Evolutionary conservation across 2,113 vertebrate species (phyloP).

Genomic region (Eulemur macaco): DNA sequence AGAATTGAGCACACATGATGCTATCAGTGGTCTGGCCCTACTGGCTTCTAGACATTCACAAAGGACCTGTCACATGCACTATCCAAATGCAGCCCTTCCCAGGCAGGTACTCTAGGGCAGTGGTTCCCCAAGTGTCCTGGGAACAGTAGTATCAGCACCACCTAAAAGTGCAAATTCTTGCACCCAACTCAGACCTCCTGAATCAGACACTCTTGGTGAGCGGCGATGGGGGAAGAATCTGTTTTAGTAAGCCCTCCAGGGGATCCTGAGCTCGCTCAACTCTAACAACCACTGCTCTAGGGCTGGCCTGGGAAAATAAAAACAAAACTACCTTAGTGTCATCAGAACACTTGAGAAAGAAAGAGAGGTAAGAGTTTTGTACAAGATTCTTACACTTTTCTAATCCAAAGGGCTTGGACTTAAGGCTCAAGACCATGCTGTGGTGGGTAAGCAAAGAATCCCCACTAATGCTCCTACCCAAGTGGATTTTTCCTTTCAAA

Average conservation of each 20-base stretch:
- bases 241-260: neutral
- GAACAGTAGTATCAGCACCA: neutral
- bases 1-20: neutral
- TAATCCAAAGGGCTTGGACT: neutral
- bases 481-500: neutral
- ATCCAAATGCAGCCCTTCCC: neutral
- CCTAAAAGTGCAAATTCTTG: neutral
- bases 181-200: neutral
- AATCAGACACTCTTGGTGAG: neutral
- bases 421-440: neutral
- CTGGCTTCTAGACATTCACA: accelerated
- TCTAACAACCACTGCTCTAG: neutral
- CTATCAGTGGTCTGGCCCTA: accelerated
- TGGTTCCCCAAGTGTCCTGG: neutral
- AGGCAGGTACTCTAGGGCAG: neutral
- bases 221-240: too few species aligned
- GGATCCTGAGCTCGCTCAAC: neutral
- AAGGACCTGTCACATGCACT: neutral
- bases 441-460: accelerated
- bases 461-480: neutral
- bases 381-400: neutral
- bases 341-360: neutral
- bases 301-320: neutral
- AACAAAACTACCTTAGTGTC: neutral
- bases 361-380: neutral